Percentiles rank a stretch among this genome's conserved stretches.
Evolutionary conservation across 2,888 invertebrate genomes (phyloP).

Genomic region (Ferdinandea cuprea): DNA sequence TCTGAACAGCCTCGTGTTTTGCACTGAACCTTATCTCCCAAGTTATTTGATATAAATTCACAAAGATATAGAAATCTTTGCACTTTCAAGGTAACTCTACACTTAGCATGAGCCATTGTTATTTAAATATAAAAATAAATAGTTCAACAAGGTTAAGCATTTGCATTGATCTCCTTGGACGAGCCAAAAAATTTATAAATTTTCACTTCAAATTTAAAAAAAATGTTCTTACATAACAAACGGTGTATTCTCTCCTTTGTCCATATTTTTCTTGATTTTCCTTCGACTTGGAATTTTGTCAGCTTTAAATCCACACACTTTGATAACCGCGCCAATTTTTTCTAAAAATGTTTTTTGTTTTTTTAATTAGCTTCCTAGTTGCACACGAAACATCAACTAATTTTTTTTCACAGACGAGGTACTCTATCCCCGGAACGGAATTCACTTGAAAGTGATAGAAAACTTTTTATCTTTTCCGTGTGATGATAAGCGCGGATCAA

Average conservation of each 20-base stretch:
- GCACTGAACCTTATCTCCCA: slow-evolving; percentile 14
- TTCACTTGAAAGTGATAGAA: slow-evolving; percentile 3
- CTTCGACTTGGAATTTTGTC: slow-evolving; percentile 5
- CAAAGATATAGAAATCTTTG: slow-evolving; percentile 9
- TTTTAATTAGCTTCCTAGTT: slow-evolving; percentile 34
- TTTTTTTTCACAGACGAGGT: slow-evolving; percentile 31
- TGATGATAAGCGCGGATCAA: slow-evolving; percentile 37
- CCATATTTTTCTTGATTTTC: slow-evolving; percentile 22
- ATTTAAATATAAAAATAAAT: no score
- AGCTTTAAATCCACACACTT: background rate
- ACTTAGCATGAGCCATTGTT: background rate
- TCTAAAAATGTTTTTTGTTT: background rate
- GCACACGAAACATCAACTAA: slow-evolving; percentile 61
- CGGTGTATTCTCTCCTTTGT: slow-evolving; percentile 38
- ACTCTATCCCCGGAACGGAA: slow-evolving; percentile 31
- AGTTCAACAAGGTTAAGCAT: no score
- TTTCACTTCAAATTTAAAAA: background rate
- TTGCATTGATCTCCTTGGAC: background rate
- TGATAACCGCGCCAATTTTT: background rate
- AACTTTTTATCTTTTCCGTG: slow-evolving; percentile 40
- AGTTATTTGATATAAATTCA: slow-evolving; percentile 29
- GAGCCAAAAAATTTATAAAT: background rate
- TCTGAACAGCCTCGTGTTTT: background rate
- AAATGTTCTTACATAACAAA: slow-evolving; percentile 52
- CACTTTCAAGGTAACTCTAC: slow-evolving; percentile 6